phyloP scores from a whole-genome alignment of 2,888 invertebrate species.

The Temnothorax rugatulus region DNA sequence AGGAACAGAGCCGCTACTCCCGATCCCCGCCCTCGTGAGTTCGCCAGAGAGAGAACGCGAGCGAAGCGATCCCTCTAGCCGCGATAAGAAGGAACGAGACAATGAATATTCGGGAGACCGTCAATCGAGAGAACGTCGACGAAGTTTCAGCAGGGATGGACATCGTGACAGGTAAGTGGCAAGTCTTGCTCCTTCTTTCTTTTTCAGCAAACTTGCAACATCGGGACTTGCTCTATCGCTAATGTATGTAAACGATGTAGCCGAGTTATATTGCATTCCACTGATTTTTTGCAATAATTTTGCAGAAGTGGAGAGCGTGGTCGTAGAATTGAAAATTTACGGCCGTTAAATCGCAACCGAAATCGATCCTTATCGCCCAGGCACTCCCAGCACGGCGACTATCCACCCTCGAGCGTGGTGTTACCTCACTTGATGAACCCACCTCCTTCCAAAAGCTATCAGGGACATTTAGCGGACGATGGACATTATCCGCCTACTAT shows the following conservation, averaged over 20 bases:
- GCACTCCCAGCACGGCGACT: slow-evolving; percentile 81
- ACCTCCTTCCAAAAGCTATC: slow-evolving; percentile 80
- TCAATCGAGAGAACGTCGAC: slow-evolving; percentile 81
- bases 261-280: too few relatives aligned
- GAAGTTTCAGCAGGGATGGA: slow-evolving; percentile 84
- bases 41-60: slow-evolving; percentile 77
- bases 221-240: too few relatives aligned
- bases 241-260: too few relatives aligned
- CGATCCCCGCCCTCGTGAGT: slow-evolving; percentile 80
- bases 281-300: too few relatives aligned
- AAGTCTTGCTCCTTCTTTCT: too few relatives aligned
- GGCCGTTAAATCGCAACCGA: slow-evolving; percentile 81
- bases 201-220: too few relatives aligned
- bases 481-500: slow-evolving; percentile 81
- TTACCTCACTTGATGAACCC: slow-evolving; percentile 80
- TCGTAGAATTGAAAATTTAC: slow-evolving; percentile 81
- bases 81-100: slow-evolving; percentile 79
- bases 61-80: slow-evolving; percentile 67
- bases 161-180: slow-evolving; percentile 82
- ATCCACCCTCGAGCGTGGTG: slow-evolving; percentile 77
- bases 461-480: slow-evolving; percentile 83
- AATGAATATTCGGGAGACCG: slow-evolving; percentile 81
- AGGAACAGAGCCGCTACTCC: slow-evolving; percentile 84
- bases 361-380: slow-evolving; percentile 83
- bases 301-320: slow-evolving; percentile 80